Evolutionary conservation across 2,888 invertebrate genomes (phyloP).

Genomic region (Caenorhabditis auriculariae): DNA sequence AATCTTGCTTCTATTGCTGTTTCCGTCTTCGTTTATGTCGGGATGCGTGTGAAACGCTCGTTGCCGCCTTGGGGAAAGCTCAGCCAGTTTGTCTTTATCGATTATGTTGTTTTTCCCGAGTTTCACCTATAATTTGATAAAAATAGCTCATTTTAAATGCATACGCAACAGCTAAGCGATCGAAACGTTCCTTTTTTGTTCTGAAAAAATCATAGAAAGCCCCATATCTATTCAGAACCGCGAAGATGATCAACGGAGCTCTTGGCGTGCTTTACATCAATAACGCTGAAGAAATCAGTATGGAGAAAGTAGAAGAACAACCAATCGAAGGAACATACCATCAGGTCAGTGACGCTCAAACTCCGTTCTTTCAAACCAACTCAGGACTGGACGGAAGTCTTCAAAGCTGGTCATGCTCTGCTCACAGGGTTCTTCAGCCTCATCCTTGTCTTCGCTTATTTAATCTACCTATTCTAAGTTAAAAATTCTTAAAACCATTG

Average conservation of each 20-base stretch:
- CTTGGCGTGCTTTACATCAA: slow-evolving; percentile 55
- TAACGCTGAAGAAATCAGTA: slow-evolving; percentile 42
- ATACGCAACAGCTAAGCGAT: too few relatives aligned
- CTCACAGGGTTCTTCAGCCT: slow-evolving; percentile 43
- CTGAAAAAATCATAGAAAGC: too few relatives aligned
- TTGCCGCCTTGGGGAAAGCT: slow-evolving; percentile 60
- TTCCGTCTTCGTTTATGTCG: slow-evolving; percentile 47
- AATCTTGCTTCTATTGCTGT: slow-evolving; percentile 54
- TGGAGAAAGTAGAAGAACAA: slow-evolving; percentile 51
- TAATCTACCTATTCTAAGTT: slow-evolving; percentile 24
- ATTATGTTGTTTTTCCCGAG: too few relatives aligned
- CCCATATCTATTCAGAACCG: slow-evolving; percentile 48
- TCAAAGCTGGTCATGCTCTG: slow-evolving; percentile 58
- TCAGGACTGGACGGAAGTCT: slow-evolving; percentile 56
- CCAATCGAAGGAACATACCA: slow-evolving; percentile 30
- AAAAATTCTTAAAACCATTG: too few relatives aligned
- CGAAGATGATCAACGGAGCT: slow-evolving; percentile 55
- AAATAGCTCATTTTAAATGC: too few relatives aligned
- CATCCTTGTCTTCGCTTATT: slow-evolving; percentile 50
- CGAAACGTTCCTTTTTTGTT: too few relatives aligned
- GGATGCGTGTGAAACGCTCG: slow-evolving; percentile 42
- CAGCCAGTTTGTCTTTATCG: slow-evolving; percentile 35
- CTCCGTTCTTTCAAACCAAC: background rate
- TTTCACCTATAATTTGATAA: too few relatives aligned
- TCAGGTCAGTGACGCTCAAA: slow-evolving; percentile 9